Evolutionary conservation across 1,140 invertebrate species (phyloP), one percentile per base, ranked within the genome.

Genomic region (Drosophila fuyamai): DNA sequence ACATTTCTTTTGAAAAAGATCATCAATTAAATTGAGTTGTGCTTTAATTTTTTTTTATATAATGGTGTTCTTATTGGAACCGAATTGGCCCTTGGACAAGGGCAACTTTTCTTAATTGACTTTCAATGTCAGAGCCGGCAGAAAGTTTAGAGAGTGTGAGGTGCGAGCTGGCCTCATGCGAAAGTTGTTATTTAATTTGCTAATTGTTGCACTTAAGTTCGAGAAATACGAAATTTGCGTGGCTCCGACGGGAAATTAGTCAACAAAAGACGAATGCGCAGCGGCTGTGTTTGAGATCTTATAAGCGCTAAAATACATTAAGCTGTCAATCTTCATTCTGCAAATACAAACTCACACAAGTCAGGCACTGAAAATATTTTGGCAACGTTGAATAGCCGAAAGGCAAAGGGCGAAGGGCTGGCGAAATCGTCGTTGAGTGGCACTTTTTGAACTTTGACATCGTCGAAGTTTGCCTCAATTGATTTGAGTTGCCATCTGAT

Each of bases 401-500:
- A 54, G 38, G 54, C 35, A 47, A 59, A 46, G 38, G 44, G 23
- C 32, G n/a, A 46, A 12, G 8, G 58, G 8, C 18, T 18, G 58
- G 43, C 13, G 13, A 36, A 44, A 8, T 38, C 40, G 43, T 40
- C 65, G 73, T 62, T 89, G 76, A 88, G 84, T 88, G 80, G 79
- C 83, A 88, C 84, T 88, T 88, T 70, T 89, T 89, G 83, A 88
- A 88, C 83, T 88, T 88, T 88, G 84, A 76, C 83, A 62, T 80
- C 72, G 76, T 38, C 63, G 84, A 70, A 78, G 79, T 60, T 82
- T 65, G 79, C 83, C 68, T 70, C 82, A 83, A 86, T 86, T 88
- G 82, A 86, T 79, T 79, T 71, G 62, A 72, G 66, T 66, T 66
- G 68, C 66, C 68, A 72, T 58, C 44, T 58, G 72, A 80, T 59